Base-by-base conservation (phyloP, 2,797 vertebrate species). In the Poeciliopsis paucimaculata region DNA sequence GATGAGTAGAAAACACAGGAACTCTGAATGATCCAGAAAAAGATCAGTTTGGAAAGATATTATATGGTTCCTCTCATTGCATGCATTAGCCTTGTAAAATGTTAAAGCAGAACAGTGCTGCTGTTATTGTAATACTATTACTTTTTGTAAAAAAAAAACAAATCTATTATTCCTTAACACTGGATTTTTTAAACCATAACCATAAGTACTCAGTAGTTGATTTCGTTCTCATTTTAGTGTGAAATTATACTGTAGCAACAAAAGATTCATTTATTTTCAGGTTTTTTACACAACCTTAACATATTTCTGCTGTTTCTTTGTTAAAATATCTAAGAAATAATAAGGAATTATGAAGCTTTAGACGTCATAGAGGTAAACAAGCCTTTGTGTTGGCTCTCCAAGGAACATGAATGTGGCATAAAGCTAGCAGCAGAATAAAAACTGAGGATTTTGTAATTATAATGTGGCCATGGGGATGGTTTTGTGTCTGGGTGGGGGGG, bases 381-480 rank as follows among this genome's bases (percentile, higher is more conserved):
- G 47, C 47, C 28, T 64, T 34, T 60, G 28, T 57, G 62, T 57
- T 66, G 55, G 43, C n/a, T 73, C n/a, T 79, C 55, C 26, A 51
- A 60, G 57, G 45, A 72, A 85, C 46, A 51, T 77, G 68, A 84
- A 77, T 60, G 53, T 4, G 53, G 45, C 49, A 71, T 31, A 8
- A 46, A 72, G 60, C 0, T 36, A 80, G 75, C 55, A 55, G 81
- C 73, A 83, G 73, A 75, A 81, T 79, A 85, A 77, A 45, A 74
- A 71, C 82, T 71, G n/a, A 60, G 66, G 47, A 66, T 53, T 87
- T 84, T 79, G 79, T 89, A 88, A 88, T 92, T 86, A 90, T 89
- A 41, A 68, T 82, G 77, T 86, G 84, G 87, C 77, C 85, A 57
- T 72, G 77, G 80, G 80, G 2, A 57, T 55, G 45, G 53, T 23